Evolutionary conservation across 2,797 vertebrate species (phyloP), one percentile per base, ranked within the genome.

Genomic region (Arnoldichthys spilopterus): DNA sequence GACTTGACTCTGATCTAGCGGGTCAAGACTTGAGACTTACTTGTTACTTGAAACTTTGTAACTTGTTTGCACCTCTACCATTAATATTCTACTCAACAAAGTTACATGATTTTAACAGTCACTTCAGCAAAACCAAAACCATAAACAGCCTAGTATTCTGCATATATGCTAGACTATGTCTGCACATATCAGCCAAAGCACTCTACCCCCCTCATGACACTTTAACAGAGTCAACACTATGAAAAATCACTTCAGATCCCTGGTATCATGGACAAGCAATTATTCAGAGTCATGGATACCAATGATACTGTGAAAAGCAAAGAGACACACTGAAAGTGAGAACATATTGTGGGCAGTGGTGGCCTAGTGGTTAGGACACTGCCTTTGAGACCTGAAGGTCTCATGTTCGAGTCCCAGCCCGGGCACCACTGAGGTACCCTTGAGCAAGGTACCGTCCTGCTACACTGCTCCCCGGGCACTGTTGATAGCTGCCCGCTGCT

Each of bases 251-350:
- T 51, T 79, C 49, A 64, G n/a, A 54, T 11, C 24, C 12, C 12
- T 64, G 68, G 59, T 56, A 61, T 43, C 32, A 53, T 30, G 54
- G 37, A 32, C 59, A n/a, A 37, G 28, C 51, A 59, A 12, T 49
- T 37, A 74, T 59, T 49, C 30, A 61, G 40, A 6, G 1, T 22
- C 54, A 67, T 40, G 30, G 16, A 62, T 20, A 32, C 26, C 18
- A 67, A 15, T 47, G 54, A 32, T 74, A 74, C 54, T 68, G 78
- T 74, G 62, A 74, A 79, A 58, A 49, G 28, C 61, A 67, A 34
- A 34, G 26, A 64, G 58, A 64, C 2, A 28, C 16, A 37, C 12
- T 47, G n/a, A 40, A 12, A 2, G 22, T 49, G 66, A 20, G 15
- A 28, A 34, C 8, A 18, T 43, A n/a, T n/a, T n/a, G n/a, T n/a